A percentile compares a stretch with the other conserved stretches of the same genome.
Evolutionary conservation across 2,797 vertebrate species (phyloP).

Genomic region (Anguilla marmorata): DNA sequence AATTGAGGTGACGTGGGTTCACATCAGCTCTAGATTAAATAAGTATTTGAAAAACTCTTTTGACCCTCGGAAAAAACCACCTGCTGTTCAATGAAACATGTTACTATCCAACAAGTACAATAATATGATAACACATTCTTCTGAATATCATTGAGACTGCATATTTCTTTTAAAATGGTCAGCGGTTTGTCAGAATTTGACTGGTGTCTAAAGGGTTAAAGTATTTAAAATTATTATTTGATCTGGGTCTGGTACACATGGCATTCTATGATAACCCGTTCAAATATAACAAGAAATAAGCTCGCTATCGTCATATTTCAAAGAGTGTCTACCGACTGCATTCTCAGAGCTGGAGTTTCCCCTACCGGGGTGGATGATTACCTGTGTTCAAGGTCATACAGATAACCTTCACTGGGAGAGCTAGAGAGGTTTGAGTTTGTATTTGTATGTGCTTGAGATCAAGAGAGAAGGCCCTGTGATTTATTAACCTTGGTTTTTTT

Average conservation of each 20-base stretch:
- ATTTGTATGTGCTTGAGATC: conserved; percentile 2
- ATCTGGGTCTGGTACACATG: background rate
- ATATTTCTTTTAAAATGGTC: background rate
- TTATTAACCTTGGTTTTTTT: background rate
- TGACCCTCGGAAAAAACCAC: background rate
- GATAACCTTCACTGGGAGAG: conserved; percentile 25
- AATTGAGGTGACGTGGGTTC: background rate
- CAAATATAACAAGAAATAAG: background rate
- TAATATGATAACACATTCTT: background rate
- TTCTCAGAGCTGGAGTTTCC: background rate
- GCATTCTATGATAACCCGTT: background rate
- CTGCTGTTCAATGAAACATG: background rate
- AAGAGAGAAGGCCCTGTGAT: background rate
- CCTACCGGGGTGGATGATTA: background rate
- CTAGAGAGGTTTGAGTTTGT: conserved; percentile 1
- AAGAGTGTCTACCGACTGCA: background rate
- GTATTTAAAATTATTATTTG: background rate
- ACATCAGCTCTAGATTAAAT: background rate
- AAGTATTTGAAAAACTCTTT: background rate
- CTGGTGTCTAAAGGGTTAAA: background rate
- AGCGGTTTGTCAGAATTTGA: background rate
- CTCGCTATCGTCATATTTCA: background rate
- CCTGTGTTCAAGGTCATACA: conserved; percentile 17
- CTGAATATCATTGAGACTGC: background rate
- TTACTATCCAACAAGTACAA: background rate